Base-by-base conservation (phyloP, 2,888 invertebrate species). In the Erebia ligea region DNA sequence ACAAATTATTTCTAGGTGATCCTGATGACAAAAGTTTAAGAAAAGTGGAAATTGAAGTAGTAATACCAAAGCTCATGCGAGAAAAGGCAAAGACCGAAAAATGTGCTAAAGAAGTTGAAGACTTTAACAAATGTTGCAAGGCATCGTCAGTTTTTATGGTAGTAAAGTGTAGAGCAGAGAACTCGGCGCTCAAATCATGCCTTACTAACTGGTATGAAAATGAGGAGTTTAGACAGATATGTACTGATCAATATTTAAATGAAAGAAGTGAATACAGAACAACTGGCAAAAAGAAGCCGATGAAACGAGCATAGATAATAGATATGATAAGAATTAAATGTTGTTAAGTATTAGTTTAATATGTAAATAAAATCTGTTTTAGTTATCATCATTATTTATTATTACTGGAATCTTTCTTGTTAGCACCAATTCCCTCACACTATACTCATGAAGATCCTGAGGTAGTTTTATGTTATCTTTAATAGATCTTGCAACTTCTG, bases 21-120 rank as follows among this genome's bases (percentile, higher is more conserved):
- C 98, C 98, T 1, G 92, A 97, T 77, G 98, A 99, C 86, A 94
- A 84, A 81, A 92, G 93, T n/a, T 87, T 99, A 67, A 94, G 99
- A 78, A 97, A 95, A 94, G 97, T 99, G 2, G 99, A 99, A 90
- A 90, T 89, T 21, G 98, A 98, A 83, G 96, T 99, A 19, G 85
- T 98, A 76, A 97, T 99, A 84, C 97, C 98, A 0, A 97, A 98
- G 88, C 95, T 97, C 81, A 96, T 99, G 94, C 94, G 98, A 77
- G 97, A 97, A 34, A 96, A 95, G 79, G 97, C 98, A 0, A 97
- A 95, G 85, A 84, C 82, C 15, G 96, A 97, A 80, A 97, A 98
- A 86, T 99, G 99, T 87, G 73, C 83, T 0, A 87, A 94, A 76
- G 96, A 96, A 91, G 97, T 97, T 0, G 87, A 93, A 82, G 95